phyloP scores from a whole-genome alignment of 2,113 vertebrate genomes.

The Ictalurus furcatus region DNA sequence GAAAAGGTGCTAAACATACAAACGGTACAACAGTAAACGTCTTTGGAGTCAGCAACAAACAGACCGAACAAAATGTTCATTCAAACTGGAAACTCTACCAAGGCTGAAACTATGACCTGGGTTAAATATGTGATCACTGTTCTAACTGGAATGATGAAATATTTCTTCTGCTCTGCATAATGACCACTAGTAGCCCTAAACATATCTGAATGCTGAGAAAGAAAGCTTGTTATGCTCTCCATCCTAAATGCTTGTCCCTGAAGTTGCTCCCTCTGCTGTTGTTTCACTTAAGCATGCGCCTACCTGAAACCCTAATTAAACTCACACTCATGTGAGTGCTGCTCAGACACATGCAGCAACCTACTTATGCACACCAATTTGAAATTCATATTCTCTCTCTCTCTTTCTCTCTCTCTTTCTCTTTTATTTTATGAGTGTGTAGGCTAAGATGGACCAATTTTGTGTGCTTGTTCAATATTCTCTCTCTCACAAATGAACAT shows the following conservation, averaged over 20 bases:
- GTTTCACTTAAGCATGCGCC: slow-evolving; percentile 20
- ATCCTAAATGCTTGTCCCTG: not conserved
- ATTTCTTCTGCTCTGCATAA: slow-evolving; percentile 9
- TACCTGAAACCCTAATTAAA: slow-evolving; percentile 36
- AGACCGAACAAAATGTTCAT: not conserved
- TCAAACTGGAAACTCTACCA: not conserved
- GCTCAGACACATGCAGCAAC: slow-evolving; percentile 22
- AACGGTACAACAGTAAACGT: not conserved
- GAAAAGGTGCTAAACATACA: not conserved
- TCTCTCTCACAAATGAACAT: not conserved
- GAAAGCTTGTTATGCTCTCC: not conserved
- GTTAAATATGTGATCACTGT: not conserved
- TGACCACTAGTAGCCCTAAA: not conserved
- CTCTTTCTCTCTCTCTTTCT: not conserved
- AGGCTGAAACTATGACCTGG: not conserved
- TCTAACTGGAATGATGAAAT: slow-evolving; percentile 1
- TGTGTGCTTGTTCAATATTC: slow-evolving; percentile 24
- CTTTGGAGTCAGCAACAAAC: not conserved
- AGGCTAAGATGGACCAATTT: slow-evolving; percentile 19
- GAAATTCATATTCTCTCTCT: slow-evolving; percentile 39
- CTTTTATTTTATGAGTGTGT: slow-evolving; percentile 2
- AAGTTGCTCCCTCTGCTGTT: slow-evolving; percentile 23
- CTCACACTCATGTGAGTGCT: slow-evolving; percentile 28
- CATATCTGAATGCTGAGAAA: not conserved
- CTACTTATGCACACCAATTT: slow-evolving; percentile 31